Conservation (phyloP, 2,797 vertebrate species). For the Natrix natrix region DNA sequence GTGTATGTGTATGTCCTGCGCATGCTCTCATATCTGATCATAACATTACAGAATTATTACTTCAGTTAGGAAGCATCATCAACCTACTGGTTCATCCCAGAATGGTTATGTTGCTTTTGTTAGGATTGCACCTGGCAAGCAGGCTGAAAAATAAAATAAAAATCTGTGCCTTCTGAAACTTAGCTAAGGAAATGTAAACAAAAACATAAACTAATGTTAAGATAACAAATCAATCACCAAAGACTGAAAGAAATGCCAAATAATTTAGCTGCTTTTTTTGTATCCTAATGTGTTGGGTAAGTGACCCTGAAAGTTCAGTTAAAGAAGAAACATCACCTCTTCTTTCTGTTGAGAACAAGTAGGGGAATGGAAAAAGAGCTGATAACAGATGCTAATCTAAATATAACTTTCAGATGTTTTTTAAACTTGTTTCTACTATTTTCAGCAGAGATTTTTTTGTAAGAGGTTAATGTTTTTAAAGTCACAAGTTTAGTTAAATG, state of each 20-base stretch:
- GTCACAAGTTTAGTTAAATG: neutral
- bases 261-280: neutral
- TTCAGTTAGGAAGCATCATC: neutral
- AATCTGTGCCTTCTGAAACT: neutral
- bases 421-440: neutral
- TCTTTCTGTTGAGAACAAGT: neutral
- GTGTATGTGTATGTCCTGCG: neutral
- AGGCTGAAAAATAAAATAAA: neutral
- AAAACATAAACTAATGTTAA: neutral
- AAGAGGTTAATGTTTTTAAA: neutral
- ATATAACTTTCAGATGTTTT: neutral
- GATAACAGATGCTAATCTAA: neutral
- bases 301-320: neutral
- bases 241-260: neutral
- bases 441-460: neutral
- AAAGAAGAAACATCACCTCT: neutral
- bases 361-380: neutral
- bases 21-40: neutral
- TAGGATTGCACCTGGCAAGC: neutral
- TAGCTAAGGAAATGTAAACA: neutral
- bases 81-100: neutral
- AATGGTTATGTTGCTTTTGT: neutral
- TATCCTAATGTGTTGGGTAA: neutral
- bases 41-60: neutral
- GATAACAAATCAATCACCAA: neutral